Evolutionary conservation across 2,113 vertebrate species (phyloP), one percentile per base, ranked within the genome.

Genomic region (Prunella himalayana): DNA sequence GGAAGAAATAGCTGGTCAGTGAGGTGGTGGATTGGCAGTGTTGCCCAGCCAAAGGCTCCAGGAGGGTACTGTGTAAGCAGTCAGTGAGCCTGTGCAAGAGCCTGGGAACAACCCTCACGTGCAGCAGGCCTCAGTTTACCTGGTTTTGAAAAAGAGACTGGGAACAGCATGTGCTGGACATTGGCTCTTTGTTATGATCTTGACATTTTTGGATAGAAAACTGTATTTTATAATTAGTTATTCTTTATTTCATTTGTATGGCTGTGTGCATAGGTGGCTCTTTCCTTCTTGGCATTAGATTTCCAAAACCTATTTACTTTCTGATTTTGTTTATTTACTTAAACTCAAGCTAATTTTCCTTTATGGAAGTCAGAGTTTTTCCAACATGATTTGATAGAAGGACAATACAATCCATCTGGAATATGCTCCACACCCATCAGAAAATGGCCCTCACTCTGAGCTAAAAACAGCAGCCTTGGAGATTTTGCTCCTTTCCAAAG

Each of bases 291-390:
- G 4, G 82, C 65, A 50, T 44, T 78, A 49, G 57, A 83, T 92
- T 94, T 95, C 84, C 60, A 83, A 93, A 93, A 82, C n/a, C 20
- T 61, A 33, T 72, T 92, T 88, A 90, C 28, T 82, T 94, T 76
- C 47, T 56, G 13, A 20, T 81, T 81, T 94, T 78, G 61, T 84
- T 91, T 91, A 59, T 82, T 82, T 65, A 66, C 41, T 82, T 92
- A 85, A 94, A 72, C 20, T 65, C 39, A 35, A 59, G 60, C 28
- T 78, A 42, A 85, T 95, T 82, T 92, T 72, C 73, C 37, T 68
- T 23, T 69, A 47, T 94, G 76, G 72, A 89, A 95, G 79, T 69
- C 66, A 22, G 49, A 60, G 49, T 71, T 90, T 88, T 94, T 88
- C 88, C 61, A 77, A 45, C 31, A 30, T 35, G 27, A 50, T 95